Conservation (phyloP, 2,113 vertebrate genomes). For the Coreoperca whiteheadi region DNA sequence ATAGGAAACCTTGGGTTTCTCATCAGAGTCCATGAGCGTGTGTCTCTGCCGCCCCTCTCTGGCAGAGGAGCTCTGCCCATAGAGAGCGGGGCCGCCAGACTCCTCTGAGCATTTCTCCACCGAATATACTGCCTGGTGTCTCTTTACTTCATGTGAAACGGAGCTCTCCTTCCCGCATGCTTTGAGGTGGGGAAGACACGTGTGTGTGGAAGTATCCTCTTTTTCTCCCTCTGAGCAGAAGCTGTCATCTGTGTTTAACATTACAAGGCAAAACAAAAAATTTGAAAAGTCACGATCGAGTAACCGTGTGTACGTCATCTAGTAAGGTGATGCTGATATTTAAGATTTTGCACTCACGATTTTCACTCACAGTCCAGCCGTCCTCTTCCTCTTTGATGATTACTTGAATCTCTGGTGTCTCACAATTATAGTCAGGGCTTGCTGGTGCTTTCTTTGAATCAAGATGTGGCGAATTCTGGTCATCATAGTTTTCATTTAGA, state of each 20-base stretch:
- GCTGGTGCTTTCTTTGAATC: slow-evolving; percentile 20
- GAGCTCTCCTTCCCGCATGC: slow-evolving; percentile 22
- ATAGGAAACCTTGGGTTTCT: slow-evolving; percentile 44
- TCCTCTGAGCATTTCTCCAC: slow-evolving; percentile 31
- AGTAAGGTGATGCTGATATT: slow-evolving; percentile 14
- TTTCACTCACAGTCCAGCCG: slow-evolving; percentile 70
- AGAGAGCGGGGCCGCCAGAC: not conserved
- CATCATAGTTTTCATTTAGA: slow-evolving; percentile 53
- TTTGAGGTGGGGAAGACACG: slow-evolving; percentile 20
- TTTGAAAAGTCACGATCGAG: not conserved
- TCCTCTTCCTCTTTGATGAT: slow-evolving; percentile 75
- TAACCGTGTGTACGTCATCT: not conserved
- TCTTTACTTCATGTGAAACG: slow-evolving; percentile 2
- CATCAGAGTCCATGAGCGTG: not conserved
- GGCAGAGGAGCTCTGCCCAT: slow-evolving; percentile 30
- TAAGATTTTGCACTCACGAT: slow-evolving; percentile 63
- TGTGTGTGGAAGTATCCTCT: slow-evolving; percentile 1
- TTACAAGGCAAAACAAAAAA: slow-evolving; percentile 13
- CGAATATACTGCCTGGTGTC: not conserved
- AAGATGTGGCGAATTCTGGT: slow-evolving; percentile 25
- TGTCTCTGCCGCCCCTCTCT: slow-evolving; percentile 22
- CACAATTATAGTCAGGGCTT: slow-evolving; percentile 38
- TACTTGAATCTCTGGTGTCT: slow-evolving; percentile 61
- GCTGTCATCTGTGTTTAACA: slow-evolving; percentile 51
- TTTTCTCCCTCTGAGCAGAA: slow-evolving; percentile 37